Base-by-base conservation (phyloP, 2,888 invertebrate species). In the Hirudinaria manillensis region DNA sequence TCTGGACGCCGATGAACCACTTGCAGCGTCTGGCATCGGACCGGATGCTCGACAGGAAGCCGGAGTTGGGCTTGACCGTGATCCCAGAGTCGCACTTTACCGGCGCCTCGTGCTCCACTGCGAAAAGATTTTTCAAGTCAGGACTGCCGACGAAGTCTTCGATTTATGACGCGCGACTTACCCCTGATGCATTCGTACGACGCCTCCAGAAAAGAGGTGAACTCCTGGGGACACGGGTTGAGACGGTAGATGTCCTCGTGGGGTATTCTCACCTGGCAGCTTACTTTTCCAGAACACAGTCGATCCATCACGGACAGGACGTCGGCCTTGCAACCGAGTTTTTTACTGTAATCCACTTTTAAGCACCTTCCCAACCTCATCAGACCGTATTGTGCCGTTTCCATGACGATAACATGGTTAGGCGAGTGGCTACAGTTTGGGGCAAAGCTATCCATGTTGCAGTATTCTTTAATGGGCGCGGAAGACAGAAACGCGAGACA, bases 321-420 rank as follows among this genome's bases (percentile, higher is more conserved):
- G 55, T 72, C 72, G 55, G 45, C 51, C 55, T 55, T 72, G 56
- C 72, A 72, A 29, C 72, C 72, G 16, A 55, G 29, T 34, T 45
- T 38, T 21, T 72, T 38, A 45, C 72, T 72, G 55, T 53, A 72
- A 34, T 72, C 72, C 51, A 38, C 27, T 55, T 72, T 51, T 27
- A 45, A 72, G 32, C 72, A 72, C 34, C 72, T 72, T 24, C 72
- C 72, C 32, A 72, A 27, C 56, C 51, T 53, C 72, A 72, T 72
- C 38, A 72, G 32, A 29, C 72, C 72, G 55, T 72, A 72, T 24
- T 55, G 53, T 16, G 72, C 38, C 16, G 32, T 29, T 6, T 51
- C 72, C 53, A 72, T 55, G 56, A 72, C 51, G 24, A 72, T 53
- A 29, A 72, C 29, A 34, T 72, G 53, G 72, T 53, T 72, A 21